Conservation (phyloP, 2,113 vertebrate species). For the Chrysochloris asiatica region DNA sequence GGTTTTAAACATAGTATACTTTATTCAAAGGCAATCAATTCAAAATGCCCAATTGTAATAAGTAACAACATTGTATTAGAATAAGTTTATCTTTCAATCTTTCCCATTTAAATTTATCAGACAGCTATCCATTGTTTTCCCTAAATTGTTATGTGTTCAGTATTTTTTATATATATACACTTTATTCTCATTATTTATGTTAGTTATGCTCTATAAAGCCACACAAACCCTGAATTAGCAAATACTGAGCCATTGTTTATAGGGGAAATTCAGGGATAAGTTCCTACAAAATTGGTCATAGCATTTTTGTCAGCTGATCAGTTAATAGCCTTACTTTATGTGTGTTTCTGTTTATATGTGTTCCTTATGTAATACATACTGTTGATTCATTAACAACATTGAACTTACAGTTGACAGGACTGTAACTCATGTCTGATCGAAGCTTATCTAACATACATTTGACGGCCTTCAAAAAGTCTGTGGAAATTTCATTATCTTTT, state of each 20-base stretch:
- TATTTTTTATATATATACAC: not conserved
- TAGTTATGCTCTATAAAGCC: not conserved
- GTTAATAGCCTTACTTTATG: not conserved
- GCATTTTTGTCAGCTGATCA: not conserved
- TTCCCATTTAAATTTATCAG: not conserved
- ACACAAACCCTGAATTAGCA: not conserved
- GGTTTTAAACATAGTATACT: not conserved
- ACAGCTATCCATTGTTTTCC: not conserved
- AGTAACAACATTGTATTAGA: not conserved
- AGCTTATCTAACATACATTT: not conserved
- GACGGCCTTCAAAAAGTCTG: no score
- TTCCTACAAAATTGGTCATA: not conserved
- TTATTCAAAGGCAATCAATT: slow-evolving; percentile 56
- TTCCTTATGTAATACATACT: not conserved
- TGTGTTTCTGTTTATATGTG: not conserved
- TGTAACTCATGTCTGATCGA: not conserved
- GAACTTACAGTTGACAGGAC: not conserved
- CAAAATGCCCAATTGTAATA: not conserved
- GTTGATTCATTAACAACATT: not conserved
- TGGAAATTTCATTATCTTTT: no score
- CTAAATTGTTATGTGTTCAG: not conserved
- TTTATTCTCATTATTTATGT: not conserved
- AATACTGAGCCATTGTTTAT: not conserved
- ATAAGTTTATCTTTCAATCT: not conserved
- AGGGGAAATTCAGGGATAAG: not conserved